Evolutionary conservation across 2,113 vertebrate genomes (phyloP).

Genomic region (Gallinago paraguaiae): DNA sequence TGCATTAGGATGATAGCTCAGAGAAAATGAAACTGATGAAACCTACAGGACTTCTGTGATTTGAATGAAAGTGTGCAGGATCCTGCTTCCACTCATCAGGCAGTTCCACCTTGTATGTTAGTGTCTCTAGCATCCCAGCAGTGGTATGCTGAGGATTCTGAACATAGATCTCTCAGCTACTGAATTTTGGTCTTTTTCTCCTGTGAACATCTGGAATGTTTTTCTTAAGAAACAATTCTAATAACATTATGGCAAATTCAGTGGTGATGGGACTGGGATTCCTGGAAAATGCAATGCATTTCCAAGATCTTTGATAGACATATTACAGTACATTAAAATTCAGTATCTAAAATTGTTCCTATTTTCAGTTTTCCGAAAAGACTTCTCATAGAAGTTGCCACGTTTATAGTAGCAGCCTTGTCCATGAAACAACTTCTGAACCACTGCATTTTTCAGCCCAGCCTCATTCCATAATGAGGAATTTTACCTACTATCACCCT

Average conservation of each 20-base stretch:
- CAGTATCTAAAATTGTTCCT: background rate
- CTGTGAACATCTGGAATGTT: background rate
- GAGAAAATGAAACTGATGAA: background rate
- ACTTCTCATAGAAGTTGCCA: background rate
- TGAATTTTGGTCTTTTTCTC: background rate
- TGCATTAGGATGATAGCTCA: background rate
- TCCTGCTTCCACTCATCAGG: background rate
- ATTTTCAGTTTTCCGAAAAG: background rate
- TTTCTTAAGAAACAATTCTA: background rate
- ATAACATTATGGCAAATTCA: background rate
- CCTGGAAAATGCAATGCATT: background rate
- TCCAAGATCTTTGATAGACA: background rate
- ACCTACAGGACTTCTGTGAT: background rate
- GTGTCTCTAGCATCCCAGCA: background rate
- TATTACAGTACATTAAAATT: background rate
- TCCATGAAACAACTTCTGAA: background rate
- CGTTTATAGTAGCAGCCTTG: background rate
- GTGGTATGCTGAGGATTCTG: background rate
- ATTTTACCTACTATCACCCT: background rate
- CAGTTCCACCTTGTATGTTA: background rate
- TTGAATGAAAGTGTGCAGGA: background rate
- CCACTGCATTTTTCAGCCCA: background rate
- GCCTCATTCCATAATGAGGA: too few species aligned
- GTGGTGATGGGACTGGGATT: background rate
- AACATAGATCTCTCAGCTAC: background rate